Percentiles rank a stretch among this genome's conserved stretches.
Conservation (phyloP, 2,797 vertebrate genomes). For the Siniperca obscura region DNA sequence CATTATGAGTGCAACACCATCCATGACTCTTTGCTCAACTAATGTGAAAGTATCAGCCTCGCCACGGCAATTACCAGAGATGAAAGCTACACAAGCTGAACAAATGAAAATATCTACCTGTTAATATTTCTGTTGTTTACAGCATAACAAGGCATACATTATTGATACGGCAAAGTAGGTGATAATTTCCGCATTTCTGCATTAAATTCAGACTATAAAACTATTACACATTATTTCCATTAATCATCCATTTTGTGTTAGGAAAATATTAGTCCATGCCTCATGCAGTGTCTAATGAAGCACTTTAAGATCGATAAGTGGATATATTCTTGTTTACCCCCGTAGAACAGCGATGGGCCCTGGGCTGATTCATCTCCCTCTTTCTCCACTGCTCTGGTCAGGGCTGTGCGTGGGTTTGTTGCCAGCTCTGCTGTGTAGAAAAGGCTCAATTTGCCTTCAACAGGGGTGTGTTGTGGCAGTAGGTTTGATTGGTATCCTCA, state of each 20-base stretch:
- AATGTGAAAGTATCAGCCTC: constrained; percentile 62
- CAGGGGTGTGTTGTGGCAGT: constrained; percentile 68
- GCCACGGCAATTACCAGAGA: constrained; percentile 66
- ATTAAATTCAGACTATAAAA: constrained; percentile 47
- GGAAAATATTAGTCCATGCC: constrained; percentile 51
- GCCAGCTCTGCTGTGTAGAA: constrained; percentile 32
- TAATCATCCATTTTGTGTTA: constrained; percentile 55
- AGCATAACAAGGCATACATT: constrained; percentile 45
- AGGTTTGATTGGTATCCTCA: constrained; percentile 74
- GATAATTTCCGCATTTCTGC: too few relatives aligned
- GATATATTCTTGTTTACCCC: constrained; percentile 67
- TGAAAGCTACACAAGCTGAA: constrained; percentile 59
- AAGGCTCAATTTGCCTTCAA: constrained; percentile 66
- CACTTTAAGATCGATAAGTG: constrained; percentile 77
- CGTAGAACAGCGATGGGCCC: constrained; percentile 45
- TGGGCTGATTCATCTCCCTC: constrained; percentile 26
- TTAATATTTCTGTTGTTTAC: constrained; percentile 65
- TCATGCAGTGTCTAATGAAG: constrained; percentile 66
- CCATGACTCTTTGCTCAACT: constrained; percentile 56
- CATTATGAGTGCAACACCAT: constrained; percentile 69
- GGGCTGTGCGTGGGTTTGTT: constrained; percentile 39
- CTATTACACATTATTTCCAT: constrained; percentile 42
- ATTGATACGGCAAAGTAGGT: constrained; percentile 45
- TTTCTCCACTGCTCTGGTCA: constrained; percentile 30
- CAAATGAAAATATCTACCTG: constrained; percentile 67